Evolutionary conservation across 2,888 invertebrate genomes (phyloP), one percentile per base, ranked within the genome.

Genomic region (Aplocera efformata): DNA sequence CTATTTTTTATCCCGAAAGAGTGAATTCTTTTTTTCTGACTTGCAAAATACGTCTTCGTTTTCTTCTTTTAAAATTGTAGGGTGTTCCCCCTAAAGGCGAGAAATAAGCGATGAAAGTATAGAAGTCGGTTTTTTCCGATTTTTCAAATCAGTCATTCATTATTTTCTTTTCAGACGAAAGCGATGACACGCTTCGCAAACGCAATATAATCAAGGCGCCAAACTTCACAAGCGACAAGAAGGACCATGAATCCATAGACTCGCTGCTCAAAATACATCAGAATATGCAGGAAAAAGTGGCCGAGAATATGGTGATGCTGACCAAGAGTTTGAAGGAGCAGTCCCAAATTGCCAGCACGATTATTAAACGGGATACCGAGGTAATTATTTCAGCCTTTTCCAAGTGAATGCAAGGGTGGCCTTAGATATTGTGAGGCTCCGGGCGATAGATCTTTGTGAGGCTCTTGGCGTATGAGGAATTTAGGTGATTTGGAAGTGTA

Each of bases 231-330:
- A 84, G 83, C 46, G 79, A 77, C 28, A 82, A 72, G 10, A 80
- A 75, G 17, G 83, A 89, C 31, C 90, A 90, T 42, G 92, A 93
- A 54, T 95, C 96, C 64, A 90, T 96, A 49, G 96, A 96, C 68
- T 92, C 94, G 13, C 80, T 97, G 7, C 88, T 98, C 36, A 94
- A 95, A 66, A 94, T 96, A 73, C 96, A 98, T 69, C 93, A 96
- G 64, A 92, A 94, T 53, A 92, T 95, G 80, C 98, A 98, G 68
- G 96, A 96, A 63, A 95, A 95, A 72, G 94, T 98, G 11, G 96
- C 98, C 0, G 96, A 97, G 60, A 97, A 98, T 63, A 97, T 99
- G 95, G 89, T 98, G n/a, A 84, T 92, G 41, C 89, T 98, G 57
- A 96, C 98, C 0, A 92, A 92, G 60, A 96, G 91, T 64, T 90